Evolutionary conservation across 1,140 invertebrate species (phyloP), one percentile per base, ranked within the genome.

Genomic region (Platyura marginata): DNA sequence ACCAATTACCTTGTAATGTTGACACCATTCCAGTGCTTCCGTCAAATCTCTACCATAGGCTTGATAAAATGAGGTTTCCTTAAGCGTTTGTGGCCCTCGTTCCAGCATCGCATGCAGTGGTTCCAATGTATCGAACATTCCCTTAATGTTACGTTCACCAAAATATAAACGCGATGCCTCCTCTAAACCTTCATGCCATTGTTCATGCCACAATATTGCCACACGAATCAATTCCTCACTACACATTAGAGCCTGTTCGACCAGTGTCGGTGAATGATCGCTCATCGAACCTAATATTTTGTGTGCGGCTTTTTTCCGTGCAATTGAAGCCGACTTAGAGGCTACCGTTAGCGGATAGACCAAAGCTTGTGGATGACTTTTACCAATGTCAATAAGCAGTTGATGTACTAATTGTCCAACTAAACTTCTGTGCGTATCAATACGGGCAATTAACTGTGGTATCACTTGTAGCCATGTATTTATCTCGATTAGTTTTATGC

Each of bases 401-500:
- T 92, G 81, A 59, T 95, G 85, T 48, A 99, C 93, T 13, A 97
- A 68, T 43, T 84, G 74, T 0, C 82, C 84, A 0, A 97, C 92
- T 37, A 91, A 58, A 45, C 77, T 75, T 20, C 90, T 69, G 1
- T 85, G 84, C 0, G 91, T 94, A 56, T 99, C 96, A 46, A 99
- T 96, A 39, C 95, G 72, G 2, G 95, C 94, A 48, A 99, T 98
- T 2, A 99, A 64, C 62, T 99, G 96, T 1, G 96, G 96, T 49
- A 98, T 98, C 0, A 99, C 94, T 72, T 99, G 94, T 2, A 99
- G 67, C 96, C 96, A 99, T 10, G 92, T 97, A 52, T 98, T 93
- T 44, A 98, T 91, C 52, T 95, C 88, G 22, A 98, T 92, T 1
- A 80, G 75, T 47, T 86, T 77, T 35, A 98, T 82, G 1, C 91